Evolutionary conservation across 2,113 vertebrate genomes (phyloP).

Genomic region (Bubo blakistoni): DNA sequence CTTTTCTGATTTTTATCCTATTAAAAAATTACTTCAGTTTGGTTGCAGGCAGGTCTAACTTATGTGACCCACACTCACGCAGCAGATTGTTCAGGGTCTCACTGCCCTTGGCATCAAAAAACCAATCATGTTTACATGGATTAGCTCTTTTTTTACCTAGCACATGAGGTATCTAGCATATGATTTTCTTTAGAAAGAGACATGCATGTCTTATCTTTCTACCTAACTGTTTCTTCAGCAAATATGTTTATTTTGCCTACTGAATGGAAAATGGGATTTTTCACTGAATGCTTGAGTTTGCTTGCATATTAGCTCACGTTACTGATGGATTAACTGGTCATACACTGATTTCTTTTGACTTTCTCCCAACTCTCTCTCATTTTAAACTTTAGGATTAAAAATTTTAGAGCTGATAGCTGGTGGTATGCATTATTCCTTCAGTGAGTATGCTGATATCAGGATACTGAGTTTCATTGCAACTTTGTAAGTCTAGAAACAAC

Average conservation of each 20-base stretch:
- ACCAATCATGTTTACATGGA: background rate
- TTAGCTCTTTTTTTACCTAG: background rate
- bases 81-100: background rate
- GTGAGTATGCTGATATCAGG: background rate
- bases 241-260: background rate
- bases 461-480: background rate
- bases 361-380: background rate
- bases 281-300: background rate
- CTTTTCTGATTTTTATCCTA: background rate
- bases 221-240: background rate
- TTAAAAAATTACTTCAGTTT: background rate
- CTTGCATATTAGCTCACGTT: background rate
- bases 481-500: background rate
- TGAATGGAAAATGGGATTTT: background rate
- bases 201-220: background rate
- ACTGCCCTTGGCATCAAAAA: background rate
- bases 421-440: background rate
- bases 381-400: background rate
- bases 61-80: background rate
- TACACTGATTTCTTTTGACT: background rate
- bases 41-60: background rate
- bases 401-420: background rate
- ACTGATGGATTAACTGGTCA: background rate
- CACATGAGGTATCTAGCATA: background rate
- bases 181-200: background rate